phyloP scores from a whole-genome alignment of 1,140 invertebrate species.

The Carposina sasakii region DNA sequence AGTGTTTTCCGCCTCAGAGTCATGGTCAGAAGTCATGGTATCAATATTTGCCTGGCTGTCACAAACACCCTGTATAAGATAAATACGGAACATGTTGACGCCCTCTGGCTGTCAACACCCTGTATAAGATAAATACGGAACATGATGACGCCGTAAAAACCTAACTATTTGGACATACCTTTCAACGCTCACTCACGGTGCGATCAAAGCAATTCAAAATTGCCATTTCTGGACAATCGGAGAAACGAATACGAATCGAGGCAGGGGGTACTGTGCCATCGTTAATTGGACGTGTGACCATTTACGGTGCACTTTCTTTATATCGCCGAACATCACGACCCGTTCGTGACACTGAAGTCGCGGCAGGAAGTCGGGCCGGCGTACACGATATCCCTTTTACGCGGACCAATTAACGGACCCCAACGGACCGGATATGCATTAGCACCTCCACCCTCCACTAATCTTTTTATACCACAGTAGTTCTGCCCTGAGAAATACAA shows the following conservation, averaged over 20 bases:
- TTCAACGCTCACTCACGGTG: too few relatives aligned
- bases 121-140: too few relatives aligned
- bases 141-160: too few relatives aligned
- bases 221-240: too few relatives aligned
- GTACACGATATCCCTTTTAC: conserved; percentile 71
- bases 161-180: too few relatives aligned
- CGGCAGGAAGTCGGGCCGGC: conserved; percentile 34
- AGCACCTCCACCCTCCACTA: conserved; percentile 63
- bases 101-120: too few relatives aligned
- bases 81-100: too few relatives aligned
- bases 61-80: too few relatives aligned
- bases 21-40: too few relatives aligned
- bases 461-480: conserved; percentile 59
- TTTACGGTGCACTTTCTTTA: conserved; percentile 41
- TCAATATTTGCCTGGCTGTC: too few relatives aligned
- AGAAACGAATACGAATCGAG: conserved; percentile 27
- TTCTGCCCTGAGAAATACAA: conserved; percentile 26
- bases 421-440: conserved; percentile 65
- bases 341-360: conserved; percentile 45
- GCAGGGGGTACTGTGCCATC: conserved; percentile 27
- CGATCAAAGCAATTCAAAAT: too few relatives aligned
- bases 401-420: conserved; percentile 67
- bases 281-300: conserved; percentile 36
- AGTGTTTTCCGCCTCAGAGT: too few relatives aligned
- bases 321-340: conserved; percentile 31